phyloP scores from a whole-genome alignment of 2,113 vertebrate genomes.

The Mobula birostris region DNA sequence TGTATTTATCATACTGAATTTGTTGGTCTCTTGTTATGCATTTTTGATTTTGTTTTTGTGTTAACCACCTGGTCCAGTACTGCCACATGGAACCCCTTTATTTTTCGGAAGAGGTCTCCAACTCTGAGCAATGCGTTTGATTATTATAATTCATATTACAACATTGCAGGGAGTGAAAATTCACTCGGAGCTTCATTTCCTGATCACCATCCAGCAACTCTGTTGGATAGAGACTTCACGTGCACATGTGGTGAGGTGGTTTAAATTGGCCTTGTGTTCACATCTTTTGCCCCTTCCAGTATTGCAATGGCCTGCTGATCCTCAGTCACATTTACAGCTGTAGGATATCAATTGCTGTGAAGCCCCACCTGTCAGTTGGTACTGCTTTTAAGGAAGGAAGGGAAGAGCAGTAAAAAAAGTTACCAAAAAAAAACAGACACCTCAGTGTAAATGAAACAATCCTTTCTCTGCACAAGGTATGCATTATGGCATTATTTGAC shows the following conservation, averaged over 20 bases:
- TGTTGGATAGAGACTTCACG: neutral
- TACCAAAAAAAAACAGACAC: neutral
- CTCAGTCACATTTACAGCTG: neutral
- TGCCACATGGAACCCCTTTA: too few relatives aligned
- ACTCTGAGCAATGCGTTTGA: too few relatives aligned
- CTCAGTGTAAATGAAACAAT: neutral
- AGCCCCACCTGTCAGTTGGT: neutral
- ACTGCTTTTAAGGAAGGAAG: neutral
- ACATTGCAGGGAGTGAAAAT: neutral
- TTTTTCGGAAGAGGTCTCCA: too few relatives aligned
- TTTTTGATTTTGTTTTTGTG: too few relatives aligned
- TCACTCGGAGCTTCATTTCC: neutral
- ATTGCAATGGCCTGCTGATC: neutral
- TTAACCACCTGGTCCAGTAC: too few relatives aligned
- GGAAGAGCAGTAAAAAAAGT: neutral
- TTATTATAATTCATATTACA: too few relatives aligned
- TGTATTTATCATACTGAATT: too few relatives aligned
- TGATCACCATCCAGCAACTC: neutral
- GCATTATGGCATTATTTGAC: neutral
- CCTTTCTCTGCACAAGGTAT: neutral
- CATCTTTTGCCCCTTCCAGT: neutral
- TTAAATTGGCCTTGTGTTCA: neutral
- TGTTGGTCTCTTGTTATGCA: too few relatives aligned
- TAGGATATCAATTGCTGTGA: neutral
- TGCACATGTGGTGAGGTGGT: neutral